Evolutionary conservation across 2,888 invertebrate genomes (phyloP).

Genomic region (Aporophyla lueneburgensis): DNA sequence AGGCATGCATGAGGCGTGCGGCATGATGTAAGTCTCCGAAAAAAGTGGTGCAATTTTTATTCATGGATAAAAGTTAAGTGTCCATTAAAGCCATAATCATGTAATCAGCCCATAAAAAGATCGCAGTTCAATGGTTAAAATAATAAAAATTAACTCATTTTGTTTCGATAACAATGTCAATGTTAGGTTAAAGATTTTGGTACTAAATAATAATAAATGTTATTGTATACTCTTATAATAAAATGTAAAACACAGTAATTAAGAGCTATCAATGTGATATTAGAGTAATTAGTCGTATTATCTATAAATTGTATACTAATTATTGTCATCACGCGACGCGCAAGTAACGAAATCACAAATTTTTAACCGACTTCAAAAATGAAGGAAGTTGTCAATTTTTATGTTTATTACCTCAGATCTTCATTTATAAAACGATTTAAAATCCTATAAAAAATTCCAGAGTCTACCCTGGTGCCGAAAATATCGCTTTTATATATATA

Average conservation of each 20-base stretch:
- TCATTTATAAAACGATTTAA: too few species aligned
- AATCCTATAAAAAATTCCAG: too few species aligned
- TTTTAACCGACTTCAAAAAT: neutral
- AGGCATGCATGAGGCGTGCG: neutral
- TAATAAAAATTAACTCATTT: slow-evolving; percentile 54
- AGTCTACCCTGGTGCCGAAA: too few species aligned
- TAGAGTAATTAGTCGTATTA: slow-evolving; percentile 41
- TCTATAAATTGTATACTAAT: slow-evolving; percentile 12
- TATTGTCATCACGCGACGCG: slow-evolving; percentile 9
- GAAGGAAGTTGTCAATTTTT: too few species aligned
- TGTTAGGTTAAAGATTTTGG: slow-evolving; percentile 42
- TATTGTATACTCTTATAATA: slow-evolving; percentile 28
- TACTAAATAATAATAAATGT: slow-evolving; percentile 33
- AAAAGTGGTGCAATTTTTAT: slow-evolving; percentile 18
- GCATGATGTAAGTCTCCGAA: slow-evolving; percentile 3
- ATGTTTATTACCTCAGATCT: too few species aligned
- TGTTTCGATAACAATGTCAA: slow-evolving; percentile 52
- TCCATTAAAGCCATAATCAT: slow-evolving; percentile 22
- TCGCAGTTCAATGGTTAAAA: slow-evolving; percentile 59
- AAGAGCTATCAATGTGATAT: slow-evolving; percentile 38
- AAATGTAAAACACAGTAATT: slow-evolving; percentile 45
- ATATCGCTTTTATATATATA: too few species aligned
- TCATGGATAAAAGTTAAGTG: neutral
- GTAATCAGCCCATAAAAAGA: slow-evolving; percentile 48
- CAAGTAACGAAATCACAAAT: neutral